Conservation (phyloP, 23 tunicate species). For the Pegea sp. region DNA sequence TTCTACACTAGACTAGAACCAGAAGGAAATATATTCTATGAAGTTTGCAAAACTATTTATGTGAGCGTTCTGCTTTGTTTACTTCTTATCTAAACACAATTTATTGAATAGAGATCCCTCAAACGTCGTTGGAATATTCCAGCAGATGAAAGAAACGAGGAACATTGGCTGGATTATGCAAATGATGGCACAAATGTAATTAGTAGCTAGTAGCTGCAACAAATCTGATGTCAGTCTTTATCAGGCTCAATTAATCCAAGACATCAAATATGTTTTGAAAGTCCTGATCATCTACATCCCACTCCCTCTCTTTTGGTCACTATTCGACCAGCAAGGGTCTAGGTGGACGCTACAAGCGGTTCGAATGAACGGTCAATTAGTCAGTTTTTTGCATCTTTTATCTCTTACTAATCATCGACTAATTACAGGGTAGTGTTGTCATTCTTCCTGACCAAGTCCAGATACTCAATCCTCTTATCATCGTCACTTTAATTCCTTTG, state of each 20-base stretch:
- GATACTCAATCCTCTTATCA: conserved; percentile 88
- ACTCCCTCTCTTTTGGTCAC: conserved; percentile 82
- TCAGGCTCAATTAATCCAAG: conserved; percentile 42
- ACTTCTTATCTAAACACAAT: background rate
- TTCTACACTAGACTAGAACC: conserved; percentile 42
- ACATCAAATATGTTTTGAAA: conserved; percentile 47
- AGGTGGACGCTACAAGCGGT: conserved; percentile 96
- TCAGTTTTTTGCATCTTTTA: background rate
- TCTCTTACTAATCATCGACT: background rate
- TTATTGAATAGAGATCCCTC: conserved; percentile 4
- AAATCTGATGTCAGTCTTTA: background rate
- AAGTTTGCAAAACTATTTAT: conserved; percentile 30
- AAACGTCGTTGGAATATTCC: conserved; percentile 35
- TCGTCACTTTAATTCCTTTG: conserved; percentile 80
- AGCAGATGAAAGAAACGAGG: conserved; percentile 26
- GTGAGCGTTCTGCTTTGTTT: conserved; percentile 4
- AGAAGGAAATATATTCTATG: conserved; percentile 60
- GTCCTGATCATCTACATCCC: conserved; percentile 75
- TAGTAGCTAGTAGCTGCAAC: background rate
- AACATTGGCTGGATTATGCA: conserved; percentile 96
- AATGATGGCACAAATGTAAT: conserved; percentile 35
- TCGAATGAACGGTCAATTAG: conserved; percentile 90
- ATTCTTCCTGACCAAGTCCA: conserved; percentile 96
- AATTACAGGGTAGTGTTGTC: conserved; percentile 21
- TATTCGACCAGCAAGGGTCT: conserved; percentile 97